Evolutionary conservation across 2,797 vertebrate genomes (phyloP), one percentile per base, ranked within the genome.

Genomic region (Coranthus polyacanthus): DNA sequence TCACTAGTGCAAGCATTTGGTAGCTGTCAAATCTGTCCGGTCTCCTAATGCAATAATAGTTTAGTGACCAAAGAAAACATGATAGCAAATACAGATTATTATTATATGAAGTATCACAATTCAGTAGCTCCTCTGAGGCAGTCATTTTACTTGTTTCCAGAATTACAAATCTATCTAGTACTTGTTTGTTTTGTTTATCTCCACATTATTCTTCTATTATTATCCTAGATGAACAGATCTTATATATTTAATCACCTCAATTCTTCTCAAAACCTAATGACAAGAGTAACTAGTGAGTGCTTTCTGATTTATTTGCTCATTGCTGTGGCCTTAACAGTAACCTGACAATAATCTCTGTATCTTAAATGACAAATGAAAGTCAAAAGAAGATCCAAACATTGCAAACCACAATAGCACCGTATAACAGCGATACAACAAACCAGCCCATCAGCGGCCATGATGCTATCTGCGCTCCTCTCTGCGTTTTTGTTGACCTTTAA

Each of bases 401-500:
- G 9, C 10, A n/a, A n/a, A n/a, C n/a, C n/a, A n/a, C n/a, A n/a
- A 22, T 12, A 39, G 58, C 53, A 57, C 11, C 15, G 7, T 3
- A 57, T 15, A n/a, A 10, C 8, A 9, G 29, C 10, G 29, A 45
- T n/a, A 43, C 20, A 76, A 24, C 67, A 75, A 63, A 80, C 68
- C 29, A 68, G 38, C 44, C 38, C 45, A 54, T 66, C 68, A 52
- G 51, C 29, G 38, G 56, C 46, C 63, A 69, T 58, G 56, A 62
- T 10, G 38, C 44, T 55, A 53, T 75, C 65, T 41, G 15, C 41
- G 44, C 39, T 60, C 68, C 75, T n/a, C 69, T 52, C 12, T 16
- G 69, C 36, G 24, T 68, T 74, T 62, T 67, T 81, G 84, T 74
- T 85, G 82, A 86, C 79, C 77, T 87, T 85, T 75, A 76, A 80